Evolutionary conservation across 2,888 invertebrate genomes (phyloP).

Genomic region (Gymnosoma rotundatum): DNA sequence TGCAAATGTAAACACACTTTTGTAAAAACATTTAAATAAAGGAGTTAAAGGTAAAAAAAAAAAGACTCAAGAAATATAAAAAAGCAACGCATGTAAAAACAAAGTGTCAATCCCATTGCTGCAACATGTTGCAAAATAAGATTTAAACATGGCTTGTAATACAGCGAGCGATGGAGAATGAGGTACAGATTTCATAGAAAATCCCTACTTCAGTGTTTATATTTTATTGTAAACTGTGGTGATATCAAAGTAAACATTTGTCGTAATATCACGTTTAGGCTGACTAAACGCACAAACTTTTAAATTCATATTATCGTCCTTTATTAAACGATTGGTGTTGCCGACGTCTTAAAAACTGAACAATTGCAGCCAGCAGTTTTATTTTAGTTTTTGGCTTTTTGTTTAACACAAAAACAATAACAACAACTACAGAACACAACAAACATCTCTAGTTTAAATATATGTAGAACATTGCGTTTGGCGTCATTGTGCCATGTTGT

Average conservation of each 20-base stretch:
- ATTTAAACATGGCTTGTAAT: conserved; percentile 55
- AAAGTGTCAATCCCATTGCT: conserved; percentile 71
- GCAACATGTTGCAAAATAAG: conserved; percentile 68
- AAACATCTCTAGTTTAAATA: conserved; percentile 62
- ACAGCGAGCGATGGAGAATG: conserved; percentile 55
- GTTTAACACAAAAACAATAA: not conserved
- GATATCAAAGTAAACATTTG: conserved; percentile 65
- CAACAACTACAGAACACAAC: not conserved
- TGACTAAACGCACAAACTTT: conserved; percentile 33
- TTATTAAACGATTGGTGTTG: conserved; percentile 64
- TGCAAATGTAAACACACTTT: conserved; percentile 36
- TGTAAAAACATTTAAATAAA: conserved; percentile 62
- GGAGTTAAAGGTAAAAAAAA: not conserved
- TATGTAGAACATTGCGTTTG: conserved; percentile 71
- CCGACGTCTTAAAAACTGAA: conserved; percentile 47
- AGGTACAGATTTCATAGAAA: conserved; percentile 19
- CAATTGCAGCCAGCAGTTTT: conserved; percentile 24
- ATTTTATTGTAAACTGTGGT: conserved; percentile 28
- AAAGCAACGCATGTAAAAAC: conserved; percentile 61
- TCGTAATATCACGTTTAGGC: conserved; percentile 55
- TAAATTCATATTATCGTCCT: conserved; percentile 37
- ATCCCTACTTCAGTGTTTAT: conserved; percentile 3
- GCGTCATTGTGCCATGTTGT: conserved; percentile 71
- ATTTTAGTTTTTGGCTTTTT: not conserved
- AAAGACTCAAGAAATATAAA: conserved; percentile 4